Percentiles rank a stretch among this genome's conserved stretches.
Conservation (phyloP, 2,888 invertebrate genomes). For the Hirudinaria manillensis region DNA sequence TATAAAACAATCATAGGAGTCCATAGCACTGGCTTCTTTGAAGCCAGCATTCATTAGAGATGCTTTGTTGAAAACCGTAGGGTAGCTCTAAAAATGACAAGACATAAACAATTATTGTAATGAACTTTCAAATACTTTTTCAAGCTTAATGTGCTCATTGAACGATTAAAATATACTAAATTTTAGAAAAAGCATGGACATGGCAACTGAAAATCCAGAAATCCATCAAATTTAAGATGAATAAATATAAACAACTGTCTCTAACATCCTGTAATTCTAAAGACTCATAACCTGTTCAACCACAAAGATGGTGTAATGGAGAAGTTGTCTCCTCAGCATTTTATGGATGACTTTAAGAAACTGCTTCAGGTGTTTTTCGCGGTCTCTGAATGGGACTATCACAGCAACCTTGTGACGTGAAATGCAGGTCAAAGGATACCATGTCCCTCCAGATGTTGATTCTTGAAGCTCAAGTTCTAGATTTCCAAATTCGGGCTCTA, state of each 20-base stretch:
- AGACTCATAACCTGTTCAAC: constrained; percentile 55
- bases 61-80: constrained; percentile 36
- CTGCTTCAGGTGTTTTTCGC: constrained; percentile 55
- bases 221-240: not conserved
- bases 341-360: constrained; percentile 57
- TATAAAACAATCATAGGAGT: constrained; percentile 33
- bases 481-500: constrained; percentile 11
- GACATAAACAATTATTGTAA: not conserved
- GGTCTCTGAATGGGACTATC: constrained; percentile 53
- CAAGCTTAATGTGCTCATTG: not conserved
- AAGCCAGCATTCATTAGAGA: constrained; percentile 36
- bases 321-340: constrained; percentile 57
- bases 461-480: constrained; percentile 36
- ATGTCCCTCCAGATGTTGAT: constrained; percentile 44
- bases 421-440: constrained; percentile 42
- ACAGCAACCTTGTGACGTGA: constrained; percentile 46
- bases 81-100: constrained; percentile 22
- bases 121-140: not conserved
- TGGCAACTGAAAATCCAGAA: not conserved
- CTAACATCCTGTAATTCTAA: not conserved
- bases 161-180: not conserved
- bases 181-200: not conserved
- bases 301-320: constrained; percentile 57
- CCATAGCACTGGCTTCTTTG: constrained; percentile 19
- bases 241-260: too few relatives aligned